Evolutionary conservation across 2,113 vertebrate genomes (phyloP).

Genomic region (Cavia porcellus): DNA sequence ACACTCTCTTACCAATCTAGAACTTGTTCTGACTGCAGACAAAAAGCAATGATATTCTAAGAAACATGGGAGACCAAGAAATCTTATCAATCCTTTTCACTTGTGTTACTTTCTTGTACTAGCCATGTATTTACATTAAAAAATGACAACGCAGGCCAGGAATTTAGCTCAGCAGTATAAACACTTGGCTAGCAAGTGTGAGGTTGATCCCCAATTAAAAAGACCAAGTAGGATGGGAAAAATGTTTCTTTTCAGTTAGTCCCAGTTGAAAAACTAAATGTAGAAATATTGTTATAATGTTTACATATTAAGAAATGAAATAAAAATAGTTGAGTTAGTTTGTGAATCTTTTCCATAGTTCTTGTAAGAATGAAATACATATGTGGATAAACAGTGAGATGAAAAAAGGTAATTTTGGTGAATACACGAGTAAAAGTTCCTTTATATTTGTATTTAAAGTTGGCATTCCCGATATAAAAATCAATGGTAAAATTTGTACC

Average conservation of each 20-base stretch:
- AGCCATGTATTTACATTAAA: not conserved
- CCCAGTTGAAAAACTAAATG: not conserved
- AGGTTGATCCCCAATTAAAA: not conserved
- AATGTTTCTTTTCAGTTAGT: not conserved
- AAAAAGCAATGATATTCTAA: not conserved
- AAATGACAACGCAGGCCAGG: not conserved
- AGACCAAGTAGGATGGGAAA: not conserved
- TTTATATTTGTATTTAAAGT: constrained; percentile 47
- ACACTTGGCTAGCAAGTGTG: too few relatives aligned
- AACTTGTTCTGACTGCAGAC: not conserved
- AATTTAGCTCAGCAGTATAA: too few relatives aligned
- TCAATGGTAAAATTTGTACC: not conserved
- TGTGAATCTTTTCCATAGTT: not conserved
- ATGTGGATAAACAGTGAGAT: not conserved
- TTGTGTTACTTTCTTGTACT: not conserved
- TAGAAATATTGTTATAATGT: not conserved
- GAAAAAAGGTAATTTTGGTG: not conserved
- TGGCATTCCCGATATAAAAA: not conserved
- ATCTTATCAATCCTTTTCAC: not conserved
- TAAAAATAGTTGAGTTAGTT: not conserved
- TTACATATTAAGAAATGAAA: not conserved
- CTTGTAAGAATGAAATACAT: not conserved
- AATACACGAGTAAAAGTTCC: not conserved
- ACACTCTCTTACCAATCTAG: not conserved
- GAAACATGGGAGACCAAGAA: not conserved